phyloP scores from a whole-genome alignment of 92 coral and sea anemone species.

The Actinernus sp. region DNA sequence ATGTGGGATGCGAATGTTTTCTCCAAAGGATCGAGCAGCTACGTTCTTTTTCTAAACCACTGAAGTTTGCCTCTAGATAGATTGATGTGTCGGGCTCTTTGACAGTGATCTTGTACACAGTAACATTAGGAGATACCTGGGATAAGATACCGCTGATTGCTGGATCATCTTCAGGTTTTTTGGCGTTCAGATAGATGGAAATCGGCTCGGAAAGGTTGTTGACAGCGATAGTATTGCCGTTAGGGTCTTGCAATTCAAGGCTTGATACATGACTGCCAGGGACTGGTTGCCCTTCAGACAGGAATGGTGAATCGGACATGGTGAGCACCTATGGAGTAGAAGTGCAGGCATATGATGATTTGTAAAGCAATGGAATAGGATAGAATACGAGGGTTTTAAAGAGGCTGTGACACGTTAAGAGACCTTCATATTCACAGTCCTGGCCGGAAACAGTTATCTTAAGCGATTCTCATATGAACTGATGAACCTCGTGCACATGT shows the following conservation, averaged over 20 bases:
- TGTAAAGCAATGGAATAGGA: too few relatives aligned
- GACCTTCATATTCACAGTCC: too few relatives aligned
- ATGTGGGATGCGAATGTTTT: slow-evolving; percentile 28
- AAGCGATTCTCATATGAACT: too few relatives aligned
- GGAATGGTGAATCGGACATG: slow-evolving; percentile 62
- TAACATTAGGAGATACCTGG: slow-evolving; percentile 1
- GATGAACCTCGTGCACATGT: too few relatives aligned
- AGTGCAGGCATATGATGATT: too few relatives aligned
- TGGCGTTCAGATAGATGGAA: slow-evolving; percentile 63
- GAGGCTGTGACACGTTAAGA: too few relatives aligned
- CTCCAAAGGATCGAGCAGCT: slow-evolving; percentile 12
- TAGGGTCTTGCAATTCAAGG: slow-evolving; percentile 63
- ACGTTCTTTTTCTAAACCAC: not conserved
- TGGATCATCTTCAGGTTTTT: slow-evolving; percentile 1
- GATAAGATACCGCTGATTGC: slow-evolving; percentile 29
- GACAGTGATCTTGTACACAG: slow-evolving; percentile 27
- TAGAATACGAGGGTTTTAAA: too few relatives aligned
- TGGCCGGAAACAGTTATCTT: too few relatives aligned
- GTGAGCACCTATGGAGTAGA: too few relatives aligned
- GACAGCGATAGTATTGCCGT: slow-evolving; percentile 55
- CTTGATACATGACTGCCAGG: slow-evolving; percentile 61
- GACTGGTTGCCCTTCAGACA: slow-evolving; percentile 15
- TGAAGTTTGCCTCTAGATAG: slow-evolving; percentile 29
- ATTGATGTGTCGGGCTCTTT: slow-evolving; percentile 2
- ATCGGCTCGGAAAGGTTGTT: slow-evolving; percentile 64